phyloP scores from a whole-genome alignment of 2,113 vertebrate species.

The Tympanuchus pallidicinctus region DNA sequence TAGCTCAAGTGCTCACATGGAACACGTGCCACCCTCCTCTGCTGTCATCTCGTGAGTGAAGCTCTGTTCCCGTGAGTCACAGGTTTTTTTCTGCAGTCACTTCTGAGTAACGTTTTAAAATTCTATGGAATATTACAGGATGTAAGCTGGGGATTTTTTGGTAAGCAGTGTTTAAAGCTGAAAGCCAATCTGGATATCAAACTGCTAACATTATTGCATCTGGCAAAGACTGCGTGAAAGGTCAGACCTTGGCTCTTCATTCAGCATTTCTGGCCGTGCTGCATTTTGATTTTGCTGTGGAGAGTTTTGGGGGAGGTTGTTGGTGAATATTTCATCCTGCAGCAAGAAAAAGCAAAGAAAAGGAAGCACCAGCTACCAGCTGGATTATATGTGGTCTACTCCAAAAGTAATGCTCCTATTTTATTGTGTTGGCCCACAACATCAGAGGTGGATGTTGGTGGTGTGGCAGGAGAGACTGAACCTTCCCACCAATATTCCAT shows the following conservation, averaged over 20 bases:
- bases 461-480: no score
- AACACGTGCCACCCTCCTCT: not conserved
- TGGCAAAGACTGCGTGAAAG: not conserved
- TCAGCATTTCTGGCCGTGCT: not conserved
- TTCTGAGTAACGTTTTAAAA: not conserved
- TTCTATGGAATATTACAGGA: not conserved
- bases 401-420: not conserved
- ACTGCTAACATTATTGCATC: not conserved
- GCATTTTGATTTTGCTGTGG: not conserved
- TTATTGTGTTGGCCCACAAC: not conserved
- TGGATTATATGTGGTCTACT: not conserved
- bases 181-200: not conserved
- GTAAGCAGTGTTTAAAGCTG: not conserved
- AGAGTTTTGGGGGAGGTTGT: not conserved
- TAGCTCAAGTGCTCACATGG: not conserved
- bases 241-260: not conserved
- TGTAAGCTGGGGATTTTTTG: not conserved
- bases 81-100: not conserved
- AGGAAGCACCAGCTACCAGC: not conserved
- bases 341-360: not conserved
- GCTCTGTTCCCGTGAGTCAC: not conserved
- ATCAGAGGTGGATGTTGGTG: not conserved
- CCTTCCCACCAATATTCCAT: no score
- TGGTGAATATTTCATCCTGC: not conserved
- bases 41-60: not conserved